These are phyloP conservation scores for Heteropelma amictum DNA, from an alignment of 2,888 invertebrate species.

Conservation along the genomic window DNA sequence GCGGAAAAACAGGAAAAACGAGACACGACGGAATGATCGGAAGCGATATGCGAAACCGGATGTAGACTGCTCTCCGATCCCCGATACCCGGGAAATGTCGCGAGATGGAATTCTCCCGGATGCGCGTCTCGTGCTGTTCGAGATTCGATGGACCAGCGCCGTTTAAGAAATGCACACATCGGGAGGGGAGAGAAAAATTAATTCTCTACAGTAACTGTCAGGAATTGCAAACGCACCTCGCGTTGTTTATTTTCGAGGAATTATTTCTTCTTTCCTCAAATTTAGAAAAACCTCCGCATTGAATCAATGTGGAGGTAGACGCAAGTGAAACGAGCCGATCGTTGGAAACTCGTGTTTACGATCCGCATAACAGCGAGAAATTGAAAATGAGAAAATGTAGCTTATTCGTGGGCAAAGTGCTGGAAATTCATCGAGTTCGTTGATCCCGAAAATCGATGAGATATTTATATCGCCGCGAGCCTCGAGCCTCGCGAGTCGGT, in stretches of 20 bases:
- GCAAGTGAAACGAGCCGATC: not conserved
- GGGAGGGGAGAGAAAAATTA: not conserved
- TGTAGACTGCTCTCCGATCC: too few relatives aligned
- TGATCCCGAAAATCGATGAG: conserved; percentile 28
- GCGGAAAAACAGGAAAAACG: not conserved
- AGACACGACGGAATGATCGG: too few relatives aligned
- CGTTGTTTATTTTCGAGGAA: not conserved
- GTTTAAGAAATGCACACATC: not conserved
- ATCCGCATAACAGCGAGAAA: not conserved
- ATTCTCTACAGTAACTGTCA: not conserved
- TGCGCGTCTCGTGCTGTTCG: too few relatives aligned
- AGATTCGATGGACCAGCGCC: not conserved
- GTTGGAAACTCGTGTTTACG: not conserved
- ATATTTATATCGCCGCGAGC: conserved; percentile 49
- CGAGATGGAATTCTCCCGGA: too few relatives aligned
- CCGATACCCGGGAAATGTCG: too few relatives aligned
- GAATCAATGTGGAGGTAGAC: not conserved
- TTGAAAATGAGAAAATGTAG: not conserved
- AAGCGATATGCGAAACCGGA: too few relatives aligned
- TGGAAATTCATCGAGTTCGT: conserved; percentile 40
- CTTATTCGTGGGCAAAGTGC: not conserved
- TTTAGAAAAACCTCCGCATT: too few relatives aligned
- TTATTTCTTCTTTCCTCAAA: not conserved
- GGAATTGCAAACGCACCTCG: not conserved
- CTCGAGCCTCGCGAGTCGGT: conserved; percentile 31